These are phyloP conservation scores for Gambusia affinis DNA, from an alignment of 2,113 vertebrate species.

Conservation along the genomic window DNA sequence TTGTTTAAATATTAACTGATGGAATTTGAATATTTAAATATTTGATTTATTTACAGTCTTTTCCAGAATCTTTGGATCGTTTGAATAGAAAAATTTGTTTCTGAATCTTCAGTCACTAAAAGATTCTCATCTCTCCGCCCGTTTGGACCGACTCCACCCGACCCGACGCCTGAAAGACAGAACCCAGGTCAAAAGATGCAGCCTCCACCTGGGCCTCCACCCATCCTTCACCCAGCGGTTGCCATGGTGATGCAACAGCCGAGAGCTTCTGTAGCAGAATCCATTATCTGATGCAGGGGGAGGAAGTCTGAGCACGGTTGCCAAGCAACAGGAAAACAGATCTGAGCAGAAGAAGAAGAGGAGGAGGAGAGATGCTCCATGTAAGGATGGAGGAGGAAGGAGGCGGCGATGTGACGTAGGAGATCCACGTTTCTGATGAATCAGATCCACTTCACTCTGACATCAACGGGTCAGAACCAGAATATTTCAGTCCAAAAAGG, in stretches of 20 bases:
- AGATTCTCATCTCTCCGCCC: too few species aligned
- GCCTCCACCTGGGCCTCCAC: too few species aligned
- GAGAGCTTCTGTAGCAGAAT: conserved; percentile 8
- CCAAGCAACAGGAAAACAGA: conserved; percentile 79
- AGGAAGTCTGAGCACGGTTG: conserved; percentile 69
- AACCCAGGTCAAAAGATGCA: too few species aligned
- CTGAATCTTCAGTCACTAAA: too few species aligned
- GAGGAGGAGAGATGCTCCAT: background rate
- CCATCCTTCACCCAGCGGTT: conserved; percentile 19
- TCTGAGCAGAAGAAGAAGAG: conserved; percentile 21
- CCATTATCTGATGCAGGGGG: conserved; percentile 49
- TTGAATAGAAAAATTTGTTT: too few species aligned
- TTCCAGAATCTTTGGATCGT: too few species aligned
- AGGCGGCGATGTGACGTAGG: conserved; percentile 3
- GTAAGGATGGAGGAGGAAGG: background rate
- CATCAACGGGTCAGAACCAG: conserved; percentile 17
- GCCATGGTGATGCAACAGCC: conserved; percentile 60
- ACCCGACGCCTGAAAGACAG: conserved; percentile 19
- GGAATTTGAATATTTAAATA: too few species aligned
- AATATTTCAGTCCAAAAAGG: conserved; percentile 35
- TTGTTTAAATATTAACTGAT: too few species aligned
- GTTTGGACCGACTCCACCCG: background rate
- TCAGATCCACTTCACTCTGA: conserved; percentile 1
- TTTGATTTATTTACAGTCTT: too few species aligned
- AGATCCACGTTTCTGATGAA: conserved; percentile 16